A percentile compares a stretch with the other conserved stretches of the same genome.
Conservation (phyloP, 2,113 vertebrate species). For the Crotalus helleri region DNA sequence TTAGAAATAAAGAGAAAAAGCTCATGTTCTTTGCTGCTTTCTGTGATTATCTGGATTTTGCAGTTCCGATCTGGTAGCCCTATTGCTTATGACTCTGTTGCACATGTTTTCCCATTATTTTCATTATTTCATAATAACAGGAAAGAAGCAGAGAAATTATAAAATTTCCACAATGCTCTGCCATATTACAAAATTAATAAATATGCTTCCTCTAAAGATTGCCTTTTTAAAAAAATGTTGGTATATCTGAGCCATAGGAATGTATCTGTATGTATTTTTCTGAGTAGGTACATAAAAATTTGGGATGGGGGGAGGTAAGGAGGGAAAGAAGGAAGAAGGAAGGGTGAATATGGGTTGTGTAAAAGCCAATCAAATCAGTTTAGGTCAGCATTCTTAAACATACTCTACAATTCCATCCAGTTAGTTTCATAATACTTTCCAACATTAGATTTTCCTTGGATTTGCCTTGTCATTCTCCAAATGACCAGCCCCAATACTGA, state of each 20-base stretch:
- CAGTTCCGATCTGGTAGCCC: not conserved
- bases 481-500: not conserved
- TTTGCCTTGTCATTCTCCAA: not conserved
- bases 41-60: not conserved
- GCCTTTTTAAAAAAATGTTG: not conserved
- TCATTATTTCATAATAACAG: not conserved
- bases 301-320: not conserved
- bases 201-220: not conserved
- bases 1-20: not conserved
- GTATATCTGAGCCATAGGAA: not conserved
- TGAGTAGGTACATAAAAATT: not conserved
- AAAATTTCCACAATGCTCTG: not conserved
- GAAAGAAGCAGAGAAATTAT: not conserved
- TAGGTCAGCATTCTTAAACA: not conserved
- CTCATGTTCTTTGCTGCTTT: not conserved
- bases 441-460: not conserved
- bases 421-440: not conserved
- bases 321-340: not conserved
- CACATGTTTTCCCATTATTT: not conserved
- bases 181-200: not conserved
- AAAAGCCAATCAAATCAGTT: not conserved
- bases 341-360: not conserved
- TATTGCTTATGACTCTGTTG: not conserved
- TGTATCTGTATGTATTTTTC: not conserved
- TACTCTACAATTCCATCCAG: not conserved